A percentile compares a stretch with the other conserved stretches of the same genome.
phyloP scores from a whole-genome alignment of 1,140 invertebrate species.

The Neuroterus valhalla region DNA sequence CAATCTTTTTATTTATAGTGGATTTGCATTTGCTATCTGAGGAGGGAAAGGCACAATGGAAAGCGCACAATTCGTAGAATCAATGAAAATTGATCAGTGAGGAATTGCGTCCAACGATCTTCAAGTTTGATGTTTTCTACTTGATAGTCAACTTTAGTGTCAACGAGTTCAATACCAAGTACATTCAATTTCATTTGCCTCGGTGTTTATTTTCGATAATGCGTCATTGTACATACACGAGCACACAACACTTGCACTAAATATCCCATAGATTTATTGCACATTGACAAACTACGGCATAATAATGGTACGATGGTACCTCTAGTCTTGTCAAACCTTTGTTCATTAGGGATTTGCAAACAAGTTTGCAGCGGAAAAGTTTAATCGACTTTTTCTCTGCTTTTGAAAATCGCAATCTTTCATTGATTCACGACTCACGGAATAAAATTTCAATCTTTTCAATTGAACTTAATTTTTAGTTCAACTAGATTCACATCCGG shows the following conservation, averaged over 20 bases:
- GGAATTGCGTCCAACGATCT: conserved; percentile 19
- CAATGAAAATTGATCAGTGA: neutral
- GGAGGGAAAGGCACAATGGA: neutral
- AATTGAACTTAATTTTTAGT: too few relatives aligned
- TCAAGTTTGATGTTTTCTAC: neutral
- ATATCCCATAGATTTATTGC: conserved; percentile 33
- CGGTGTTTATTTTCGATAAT: conserved; percentile 27
- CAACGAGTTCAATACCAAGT: neutral
- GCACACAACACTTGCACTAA: conserved; percentile 23
- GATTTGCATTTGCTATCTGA: conserved; percentile 2
- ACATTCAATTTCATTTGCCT: neutral
- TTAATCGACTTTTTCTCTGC: conserved; percentile 7
- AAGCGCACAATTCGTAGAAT: conserved; percentile 12
- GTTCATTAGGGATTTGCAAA: neutral
- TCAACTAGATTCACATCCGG: conserved; percentile 1
- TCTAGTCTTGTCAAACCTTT: conserved; percentile 48
- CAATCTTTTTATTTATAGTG: neutral
- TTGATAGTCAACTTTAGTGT: neutral
- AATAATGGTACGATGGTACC: conserved; percentile 41
- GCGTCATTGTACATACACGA: conserved; percentile 16
- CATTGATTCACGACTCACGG: too few relatives aligned
- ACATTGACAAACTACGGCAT: conserved; percentile 34
- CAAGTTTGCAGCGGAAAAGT: conserved; percentile 1
- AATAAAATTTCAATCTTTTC: too few relatives aligned
- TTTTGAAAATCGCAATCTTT: conserved; percentile 1